Conservation (phyloP, 1,140 invertebrate species). For the Aphaenogaster ashmeadi region DNA sequence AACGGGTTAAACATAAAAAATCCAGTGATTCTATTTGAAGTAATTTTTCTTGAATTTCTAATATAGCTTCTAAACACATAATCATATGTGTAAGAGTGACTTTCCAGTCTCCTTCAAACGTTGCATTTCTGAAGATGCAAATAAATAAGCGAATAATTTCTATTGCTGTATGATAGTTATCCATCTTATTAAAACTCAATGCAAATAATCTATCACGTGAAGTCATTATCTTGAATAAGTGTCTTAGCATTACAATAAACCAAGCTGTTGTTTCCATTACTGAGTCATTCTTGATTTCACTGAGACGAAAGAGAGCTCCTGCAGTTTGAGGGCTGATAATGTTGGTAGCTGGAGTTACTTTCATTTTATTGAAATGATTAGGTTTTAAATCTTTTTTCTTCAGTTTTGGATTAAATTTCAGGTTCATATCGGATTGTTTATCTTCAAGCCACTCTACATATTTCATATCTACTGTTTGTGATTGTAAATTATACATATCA, state of each 20-base stretch:
- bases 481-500: constrained; percentile 10
- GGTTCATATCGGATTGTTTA: constrained; percentile 4
- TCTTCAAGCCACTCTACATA: constrained; percentile 19
- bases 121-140: constrained; percentile 10
- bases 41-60: constrained; percentile 11
- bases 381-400: background rate
- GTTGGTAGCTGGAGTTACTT: constrained; percentile 2
- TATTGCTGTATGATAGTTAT: background rate
- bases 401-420: constrained; percentile 23
- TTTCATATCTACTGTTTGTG: constrained; percentile 9
- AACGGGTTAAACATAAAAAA: constrained; percentile 38
- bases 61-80: constrained; percentile 29
- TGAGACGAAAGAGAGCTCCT: background rate
- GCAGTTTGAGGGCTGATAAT: background rate
- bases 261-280: constrained; percentile 11
- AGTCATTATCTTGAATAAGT: constrained; percentile 40
- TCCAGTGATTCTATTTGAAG: constrained; percentile 1
- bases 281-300: background rate
- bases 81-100: constrained; percentile 17
- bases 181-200: constrained; percentile 28
- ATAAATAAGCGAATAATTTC: constrained; percentile 22
- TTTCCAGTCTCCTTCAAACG: background rate
- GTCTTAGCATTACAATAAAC: constrained; percentile 6
- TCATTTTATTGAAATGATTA: constrained; percentile 32
- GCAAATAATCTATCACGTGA: constrained; percentile 31